phyloP scores from a whole-genome alignment of 1,140 invertebrate species.

The Rhyzopertha dominica region DNA sequence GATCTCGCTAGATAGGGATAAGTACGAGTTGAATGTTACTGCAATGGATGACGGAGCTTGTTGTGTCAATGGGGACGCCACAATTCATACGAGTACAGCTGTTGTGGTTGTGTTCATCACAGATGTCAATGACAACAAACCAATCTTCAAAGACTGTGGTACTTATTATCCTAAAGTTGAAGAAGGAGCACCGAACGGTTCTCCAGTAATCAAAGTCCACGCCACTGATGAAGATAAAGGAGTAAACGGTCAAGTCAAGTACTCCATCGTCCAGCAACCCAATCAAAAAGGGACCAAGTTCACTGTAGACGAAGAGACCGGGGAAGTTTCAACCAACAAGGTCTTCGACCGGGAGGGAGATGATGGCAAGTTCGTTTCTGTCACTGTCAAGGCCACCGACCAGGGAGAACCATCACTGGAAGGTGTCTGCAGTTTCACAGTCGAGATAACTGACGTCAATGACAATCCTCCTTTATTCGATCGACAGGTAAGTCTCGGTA shows the following conservation, averaged over 20 bases:
- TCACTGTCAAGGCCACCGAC: conserved; percentile 93
- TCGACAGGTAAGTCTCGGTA: conserved; percentile 68
- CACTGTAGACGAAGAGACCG: conserved; percentile 90
- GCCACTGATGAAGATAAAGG: conserved; percentile 93
- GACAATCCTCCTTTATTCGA: conserved; percentile 92
- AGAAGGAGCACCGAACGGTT: conserved; percentile 87
- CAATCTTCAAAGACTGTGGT: conserved; percentile 87
- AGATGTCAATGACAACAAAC: conserved; percentile 94
- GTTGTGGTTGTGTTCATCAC: conserved; percentile 95
- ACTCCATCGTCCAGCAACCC: conserved; percentile 93
- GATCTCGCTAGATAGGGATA: conserved; percentile 79
- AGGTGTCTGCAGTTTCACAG: conserved; percentile 92
- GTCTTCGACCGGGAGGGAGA: conserved; percentile 94
- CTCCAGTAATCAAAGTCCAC: conserved; percentile 88
- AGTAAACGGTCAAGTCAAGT: conserved; percentile 87
- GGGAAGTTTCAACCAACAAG: conserved; percentile 91
- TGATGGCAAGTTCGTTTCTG: conserved; percentile 92
- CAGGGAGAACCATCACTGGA: conserved; percentile 92
- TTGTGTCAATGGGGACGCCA: conserved; percentile 78
- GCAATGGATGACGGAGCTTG: conserved; percentile 91
- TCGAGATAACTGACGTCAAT: conserved; percentile 94
- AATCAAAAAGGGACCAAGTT: conserved; percentile 96
- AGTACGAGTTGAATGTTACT: conserved; percentile 91
- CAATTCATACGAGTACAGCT: conserved; percentile 88
- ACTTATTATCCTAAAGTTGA: conserved; percentile 90